Percentiles rank a stretch among this genome's conserved stretches.
phyloP scores from a whole-genome alignment of 2,888 invertebrate species.

The Lottia scabra region DNA sequence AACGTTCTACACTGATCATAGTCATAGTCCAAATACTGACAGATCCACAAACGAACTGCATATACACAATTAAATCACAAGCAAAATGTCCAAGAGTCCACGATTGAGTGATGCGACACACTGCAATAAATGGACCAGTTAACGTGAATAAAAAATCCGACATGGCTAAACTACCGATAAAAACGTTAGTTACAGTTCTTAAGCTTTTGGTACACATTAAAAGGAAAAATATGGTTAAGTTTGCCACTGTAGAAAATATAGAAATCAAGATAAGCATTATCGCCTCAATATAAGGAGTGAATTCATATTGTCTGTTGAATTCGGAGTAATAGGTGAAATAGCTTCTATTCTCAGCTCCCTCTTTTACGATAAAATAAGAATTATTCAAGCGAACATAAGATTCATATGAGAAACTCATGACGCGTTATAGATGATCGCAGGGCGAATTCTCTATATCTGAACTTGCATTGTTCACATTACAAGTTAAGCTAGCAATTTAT shows the following conservation, averaged over 20 bases:
- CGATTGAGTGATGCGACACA: constrained; percentile 43
- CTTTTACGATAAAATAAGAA: constrained; percentile 43
- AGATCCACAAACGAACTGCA: constrained; percentile 42
- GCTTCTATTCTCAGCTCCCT: constrained; percentile 45
- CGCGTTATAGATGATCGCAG: background rate
- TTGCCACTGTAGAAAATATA: constrained; percentile 38
- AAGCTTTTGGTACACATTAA: constrained; percentile 31
- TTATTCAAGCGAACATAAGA: constrained; percentile 23
- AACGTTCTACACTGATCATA: constrained; percentile 51
- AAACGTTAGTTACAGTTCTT: constrained; percentile 45
- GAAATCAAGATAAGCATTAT: constrained; percentile 34
- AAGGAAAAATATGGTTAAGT: constrained; percentile 38
- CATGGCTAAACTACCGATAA: constrained; percentile 52
- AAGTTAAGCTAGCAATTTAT: no score
- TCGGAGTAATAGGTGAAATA: constrained; percentile 54
- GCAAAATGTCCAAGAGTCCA: constrained; percentile 51
- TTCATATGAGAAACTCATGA: background rate
- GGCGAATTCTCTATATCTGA: no score
- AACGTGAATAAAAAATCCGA: constrained; percentile 47
- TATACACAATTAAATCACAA: constrained; percentile 46
- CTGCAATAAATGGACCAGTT: constrained; percentile 48
- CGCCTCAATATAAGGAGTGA: constrained; percentile 36
- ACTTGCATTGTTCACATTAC: no score
- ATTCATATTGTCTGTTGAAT: constrained; percentile 36
- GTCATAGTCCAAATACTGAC: constrained; percentile 58